A percentile compares a stretch with the other conserved stretches of the same genome.
These are phyloP conservation scores for Sebastes alutus DNA, from an alignment of 2,797 vertebrate genomes.

Conservation along the genomic window DNA sequence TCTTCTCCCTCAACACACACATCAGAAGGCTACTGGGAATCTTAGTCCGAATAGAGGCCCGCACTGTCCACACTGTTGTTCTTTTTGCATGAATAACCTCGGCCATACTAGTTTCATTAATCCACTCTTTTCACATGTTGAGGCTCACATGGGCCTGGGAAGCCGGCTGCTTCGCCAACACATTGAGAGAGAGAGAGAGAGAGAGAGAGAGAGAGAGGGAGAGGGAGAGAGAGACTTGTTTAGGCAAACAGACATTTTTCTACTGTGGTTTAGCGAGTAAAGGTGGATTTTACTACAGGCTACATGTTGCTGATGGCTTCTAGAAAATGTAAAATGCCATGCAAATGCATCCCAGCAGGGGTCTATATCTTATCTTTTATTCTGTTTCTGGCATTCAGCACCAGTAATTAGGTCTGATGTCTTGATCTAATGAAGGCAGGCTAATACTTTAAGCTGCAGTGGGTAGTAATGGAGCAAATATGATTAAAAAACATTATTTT, in stretches of 20 bases:
- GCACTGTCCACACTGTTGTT: slow-evolving; percentile 69
- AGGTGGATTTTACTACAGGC: background rate
- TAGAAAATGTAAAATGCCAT: background rate
- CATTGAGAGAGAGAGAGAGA: background rate
- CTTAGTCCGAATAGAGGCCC: slow-evolving; percentile 44
- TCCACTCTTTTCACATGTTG: slow-evolving; percentile 75
- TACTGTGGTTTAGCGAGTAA: background rate
- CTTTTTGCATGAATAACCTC: slow-evolving; percentile 79
- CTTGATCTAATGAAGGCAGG: background rate
- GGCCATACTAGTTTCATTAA: slow-evolving; percentile 70
- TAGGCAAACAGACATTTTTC: background rate
- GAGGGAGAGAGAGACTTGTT: background rate
- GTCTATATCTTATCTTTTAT: background rate
- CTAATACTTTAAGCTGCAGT: background rate
- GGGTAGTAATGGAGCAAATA: too few relatives aligned
- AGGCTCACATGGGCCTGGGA: slow-evolving; percentile 60
- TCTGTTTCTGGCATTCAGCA: background rate
- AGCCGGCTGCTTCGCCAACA: slow-evolving; percentile 24
- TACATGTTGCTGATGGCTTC: background rate
- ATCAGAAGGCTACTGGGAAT: slow-evolving; percentile 37
- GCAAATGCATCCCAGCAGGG: background rate
- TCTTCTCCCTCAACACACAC: background rate
- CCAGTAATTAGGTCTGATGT: background rate
- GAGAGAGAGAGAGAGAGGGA: background rate
- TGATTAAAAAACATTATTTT: too few relatives aligned